Evolutionary conservation across 2,888 invertebrate species (phyloP).

Genomic region (Limnephilus rhombicus): DNA sequence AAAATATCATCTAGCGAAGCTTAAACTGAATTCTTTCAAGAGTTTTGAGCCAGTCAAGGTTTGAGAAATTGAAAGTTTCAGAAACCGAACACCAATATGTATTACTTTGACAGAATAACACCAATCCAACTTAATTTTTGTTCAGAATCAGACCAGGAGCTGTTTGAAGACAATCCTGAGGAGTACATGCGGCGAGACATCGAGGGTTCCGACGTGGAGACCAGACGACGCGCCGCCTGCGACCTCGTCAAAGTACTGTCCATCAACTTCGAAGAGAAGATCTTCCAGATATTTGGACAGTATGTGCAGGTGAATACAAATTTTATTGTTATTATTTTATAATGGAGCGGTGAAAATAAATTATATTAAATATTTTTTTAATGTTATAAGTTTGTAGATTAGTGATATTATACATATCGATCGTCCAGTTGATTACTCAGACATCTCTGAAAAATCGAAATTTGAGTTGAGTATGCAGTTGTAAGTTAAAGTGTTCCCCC

Average conservation of each 20-base stretch:
- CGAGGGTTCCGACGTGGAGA: slow-evolving; percentile 98
- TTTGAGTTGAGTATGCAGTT: too few relatives aligned
- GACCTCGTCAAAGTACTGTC: slow-evolving; percentile 96
- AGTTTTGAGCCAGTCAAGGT: too few relatives aligned
- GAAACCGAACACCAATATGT: background rate
- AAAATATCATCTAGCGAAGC: too few relatives aligned
- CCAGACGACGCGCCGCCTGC: slow-evolving; percentile 96
- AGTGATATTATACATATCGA: too few relatives aligned
- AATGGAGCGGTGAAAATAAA: background rate
- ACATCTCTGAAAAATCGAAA: too few relatives aligned
- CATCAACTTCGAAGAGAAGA: slow-evolving; percentile 90
- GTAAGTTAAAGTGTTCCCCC: too few relatives aligned
- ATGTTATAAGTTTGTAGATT: background rate
- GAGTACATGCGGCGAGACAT: slow-evolving; percentile 98
- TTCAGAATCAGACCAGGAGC: slow-evolving; percentile 92
- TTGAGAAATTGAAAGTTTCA: too few relatives aligned
- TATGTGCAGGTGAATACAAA: slow-evolving; percentile 86
- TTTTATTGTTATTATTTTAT: slow-evolving; percentile 6
- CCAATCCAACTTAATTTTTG: background rate
- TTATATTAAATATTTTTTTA: too few relatives aligned
- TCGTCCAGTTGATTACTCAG: too few relatives aligned
- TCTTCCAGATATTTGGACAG: slow-evolving; percentile 92
- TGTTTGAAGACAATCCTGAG: slow-evolving; percentile 98
- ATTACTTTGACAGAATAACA: background rate
- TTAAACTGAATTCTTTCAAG: too few relatives aligned